Evolutionary conservation across 2,113 vertebrate genomes (phyloP).

Genomic region (Nycticryphes semicollaris): DNA sequence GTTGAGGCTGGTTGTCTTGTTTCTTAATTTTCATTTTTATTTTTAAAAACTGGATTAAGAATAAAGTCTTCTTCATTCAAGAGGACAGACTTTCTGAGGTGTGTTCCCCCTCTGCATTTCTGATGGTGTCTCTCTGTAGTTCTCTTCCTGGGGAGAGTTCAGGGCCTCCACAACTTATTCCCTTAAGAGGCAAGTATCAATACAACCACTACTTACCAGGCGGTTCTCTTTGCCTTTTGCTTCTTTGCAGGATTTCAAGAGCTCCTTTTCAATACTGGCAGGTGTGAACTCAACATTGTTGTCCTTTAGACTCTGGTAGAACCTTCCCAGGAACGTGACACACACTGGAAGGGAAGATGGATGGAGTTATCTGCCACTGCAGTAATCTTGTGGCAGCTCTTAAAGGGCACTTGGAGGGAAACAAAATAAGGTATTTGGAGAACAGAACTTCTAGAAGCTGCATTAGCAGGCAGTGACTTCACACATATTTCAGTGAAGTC

Average conservation of each 20-base stretch:
- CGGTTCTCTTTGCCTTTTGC: conserved; percentile 95
- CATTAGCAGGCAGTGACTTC: background rate
- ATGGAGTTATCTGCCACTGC: background rate
- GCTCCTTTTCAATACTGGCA: conserved; percentile 84
- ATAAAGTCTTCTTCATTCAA: background rate
- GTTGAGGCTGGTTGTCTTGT: background rate
- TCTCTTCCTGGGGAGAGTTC: background rate
- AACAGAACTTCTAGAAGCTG: background rate
- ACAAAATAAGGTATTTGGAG: background rate
- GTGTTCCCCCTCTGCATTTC: background rate
- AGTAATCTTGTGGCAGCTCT: background rate
- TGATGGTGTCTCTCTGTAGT: background rate
- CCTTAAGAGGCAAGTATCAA: background rate
- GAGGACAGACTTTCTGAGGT: background rate
- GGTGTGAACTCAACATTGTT: conserved; percentile 80
- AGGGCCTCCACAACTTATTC: background rate
- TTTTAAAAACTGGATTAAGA: background rate
- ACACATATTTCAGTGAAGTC: background rate
- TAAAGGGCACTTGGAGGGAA: background rate
- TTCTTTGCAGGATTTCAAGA: conserved; percentile 85
- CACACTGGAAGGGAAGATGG: conserved; percentile 84
- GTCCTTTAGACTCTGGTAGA: conserved; percentile 89
- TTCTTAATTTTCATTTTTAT: background rate
- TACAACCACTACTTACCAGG: conserved; percentile 81
- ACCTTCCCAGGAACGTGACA: conserved; percentile 87